Conservation (phyloP, 2,888 invertebrate genomes). For the Gerosis bhagava region DNA sequence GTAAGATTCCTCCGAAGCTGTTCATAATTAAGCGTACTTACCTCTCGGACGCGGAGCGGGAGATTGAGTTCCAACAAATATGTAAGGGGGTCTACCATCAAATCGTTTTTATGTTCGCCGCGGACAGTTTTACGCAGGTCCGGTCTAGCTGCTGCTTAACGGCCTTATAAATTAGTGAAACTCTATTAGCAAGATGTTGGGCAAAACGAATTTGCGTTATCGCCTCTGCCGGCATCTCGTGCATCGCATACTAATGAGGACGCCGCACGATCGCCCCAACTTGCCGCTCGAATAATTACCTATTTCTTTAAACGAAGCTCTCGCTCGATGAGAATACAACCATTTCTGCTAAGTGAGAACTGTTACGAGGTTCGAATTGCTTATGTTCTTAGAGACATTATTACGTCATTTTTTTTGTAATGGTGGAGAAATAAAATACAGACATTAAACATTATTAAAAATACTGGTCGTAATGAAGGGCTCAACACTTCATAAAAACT, state of each 20-base stretch:
- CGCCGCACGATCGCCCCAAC: conserved; percentile 57
- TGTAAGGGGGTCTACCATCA: conserved; percentile 70
- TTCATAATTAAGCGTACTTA: conserved; percentile 67
- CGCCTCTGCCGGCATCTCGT: conserved; percentile 67
- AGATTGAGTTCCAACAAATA: conserved; percentile 70
- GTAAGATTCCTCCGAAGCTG: conserved; percentile 52
- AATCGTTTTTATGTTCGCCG: conserved; percentile 73
- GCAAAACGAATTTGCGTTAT: conserved; percentile 81
- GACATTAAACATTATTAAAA: too few species aligned
- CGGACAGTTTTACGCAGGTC: conserved; percentile 70
- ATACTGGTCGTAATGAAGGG: too few species aligned
- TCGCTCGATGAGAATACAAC: conserved; percentile 38
- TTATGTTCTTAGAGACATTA: conserved; percentile 1
- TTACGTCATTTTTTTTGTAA: too few species aligned
- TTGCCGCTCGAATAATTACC: conserved; percentile 74
- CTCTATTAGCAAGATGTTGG: conserved; percentile 81
- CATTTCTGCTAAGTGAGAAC: conserved; percentile 31
- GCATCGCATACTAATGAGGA: conserved; percentile 71
- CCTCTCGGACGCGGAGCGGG: conserved; percentile 51
- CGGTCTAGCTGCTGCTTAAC: conserved; percentile 64
- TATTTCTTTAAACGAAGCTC: conserved; percentile 73
- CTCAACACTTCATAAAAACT: too few species aligned
- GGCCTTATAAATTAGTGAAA: conserved; percentile 81
- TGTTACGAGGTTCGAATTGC: conserved; percentile 26
- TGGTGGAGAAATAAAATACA: too few species aligned